These are phyloP conservation scores for Amphiura filiformis DNA, from an alignment of 35 echinoderm and acorn worm species.

Conservation along the genomic window DNA sequence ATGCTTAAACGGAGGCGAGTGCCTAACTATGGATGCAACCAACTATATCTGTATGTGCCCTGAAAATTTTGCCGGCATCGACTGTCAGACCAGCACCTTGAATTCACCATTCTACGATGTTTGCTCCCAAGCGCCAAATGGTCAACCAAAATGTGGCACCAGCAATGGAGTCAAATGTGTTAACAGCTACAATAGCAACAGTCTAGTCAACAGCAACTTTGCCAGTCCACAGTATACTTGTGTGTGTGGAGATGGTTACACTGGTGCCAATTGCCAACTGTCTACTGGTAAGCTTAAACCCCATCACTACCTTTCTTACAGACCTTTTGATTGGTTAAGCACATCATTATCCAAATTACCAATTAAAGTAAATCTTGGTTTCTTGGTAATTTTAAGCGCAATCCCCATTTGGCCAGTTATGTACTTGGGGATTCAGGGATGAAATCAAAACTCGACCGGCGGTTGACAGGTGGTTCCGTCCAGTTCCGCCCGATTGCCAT, in stretches of 20 bases:
- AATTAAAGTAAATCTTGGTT: too few species aligned
- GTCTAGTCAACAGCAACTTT: neutral
- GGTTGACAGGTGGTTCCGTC: too few species aligned
- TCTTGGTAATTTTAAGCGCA: too few species aligned
- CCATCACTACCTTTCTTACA: too few species aligned
- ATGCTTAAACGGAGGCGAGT: neutral
- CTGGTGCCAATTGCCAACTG: slow-evolving; percentile 26
- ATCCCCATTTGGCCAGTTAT: too few species aligned
- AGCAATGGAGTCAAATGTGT: slow-evolving; percentile 32
- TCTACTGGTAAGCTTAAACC: slow-evolving; percentile 38
- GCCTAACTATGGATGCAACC: neutral
- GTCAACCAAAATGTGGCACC: neutral
- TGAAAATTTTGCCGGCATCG: neutral
- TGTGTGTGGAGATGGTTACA: slow-evolving; percentile 18
- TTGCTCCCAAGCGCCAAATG: neutral
- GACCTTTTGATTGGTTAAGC: too few species aligned
- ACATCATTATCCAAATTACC: too few species aligned
- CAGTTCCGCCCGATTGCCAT: too few species aligned
- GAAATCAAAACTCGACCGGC: too few species aligned
- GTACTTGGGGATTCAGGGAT: too few species aligned
- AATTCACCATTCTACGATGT: slow-evolving; percentile 22
- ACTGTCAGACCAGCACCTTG: neutral
- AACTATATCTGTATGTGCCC: neutral
- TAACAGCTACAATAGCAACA: neutral
- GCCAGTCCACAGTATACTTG: slow-evolving; percentile 11